These are phyloP conservation scores for Pocota personata DNA, from an alignment of 2,888 invertebrate genomes.

Conservation along the genomic window DNA sequence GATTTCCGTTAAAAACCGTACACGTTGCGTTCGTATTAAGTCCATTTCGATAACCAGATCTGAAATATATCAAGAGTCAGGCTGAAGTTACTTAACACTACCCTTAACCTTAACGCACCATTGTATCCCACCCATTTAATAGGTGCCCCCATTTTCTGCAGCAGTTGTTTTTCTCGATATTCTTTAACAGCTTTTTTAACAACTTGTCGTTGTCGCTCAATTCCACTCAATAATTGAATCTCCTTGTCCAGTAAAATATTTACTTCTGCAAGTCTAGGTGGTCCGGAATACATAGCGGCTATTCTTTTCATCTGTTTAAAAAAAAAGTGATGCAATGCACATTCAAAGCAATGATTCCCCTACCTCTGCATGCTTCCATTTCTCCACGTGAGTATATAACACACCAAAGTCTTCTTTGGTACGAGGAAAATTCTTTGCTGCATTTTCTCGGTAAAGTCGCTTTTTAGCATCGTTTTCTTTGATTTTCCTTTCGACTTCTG, in stretches of 20 bases:
- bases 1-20: slow-evolving; percentile 88
- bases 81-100: too few species aligned
- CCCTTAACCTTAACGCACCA: slow-evolving; percentile 81
- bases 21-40: slow-evolving; percentile 90
- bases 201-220: slow-evolving; percentile 87
- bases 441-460: slow-evolving; percentile 84
- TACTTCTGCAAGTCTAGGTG: slow-evolving; percentile 88
- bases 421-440: slow-evolving; percentile 88
- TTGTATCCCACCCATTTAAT: slow-evolving; percentile 90
- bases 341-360: not conserved
- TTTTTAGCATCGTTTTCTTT: slow-evolving; percentile 77
- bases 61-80: slow-evolving; percentile 34
- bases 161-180: slow-evolving; percentile 85
- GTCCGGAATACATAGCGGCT: slow-evolving; percentile 86
- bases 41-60: slow-evolving; percentile 89
- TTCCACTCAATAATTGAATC: slow-evolving; percentile 84
- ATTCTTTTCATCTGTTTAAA: slow-evolving; percentile 85
- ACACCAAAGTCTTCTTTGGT: slow-evolving; percentile 89
- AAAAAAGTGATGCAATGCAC: not conserved
- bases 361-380: slow-evolving; percentile 81
- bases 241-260: slow-evolving; percentile 89
- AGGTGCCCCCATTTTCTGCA: slow-evolving; percentile 88
- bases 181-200: slow-evolving; percentile 86
- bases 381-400: slow-evolving; percentile 85
- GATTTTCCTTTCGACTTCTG: slow-evolving; percentile 77